Conservation (phyloP, 2,113 vertebrate species). For the Neotragus moschatus region DNA sequence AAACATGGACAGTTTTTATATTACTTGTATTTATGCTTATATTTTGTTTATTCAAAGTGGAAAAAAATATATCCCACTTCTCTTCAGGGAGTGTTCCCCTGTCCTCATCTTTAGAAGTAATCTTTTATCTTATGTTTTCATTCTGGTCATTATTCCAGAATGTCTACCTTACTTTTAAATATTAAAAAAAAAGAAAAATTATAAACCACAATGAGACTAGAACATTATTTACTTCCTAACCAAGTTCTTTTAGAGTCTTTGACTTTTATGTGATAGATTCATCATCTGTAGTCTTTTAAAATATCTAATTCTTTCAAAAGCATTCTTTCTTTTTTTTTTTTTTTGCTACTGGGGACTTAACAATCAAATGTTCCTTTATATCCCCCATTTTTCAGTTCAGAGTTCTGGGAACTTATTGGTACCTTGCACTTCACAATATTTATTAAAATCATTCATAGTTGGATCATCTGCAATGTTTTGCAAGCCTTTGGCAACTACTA, state of each 20-base stretch:
- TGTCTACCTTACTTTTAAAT: background rate
- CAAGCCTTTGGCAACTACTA: background rate
- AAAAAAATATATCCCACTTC: background rate
- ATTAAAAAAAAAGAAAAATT: background rate
- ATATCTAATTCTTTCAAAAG: background rate
- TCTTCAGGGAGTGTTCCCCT: fast-evolving
- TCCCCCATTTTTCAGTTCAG: background rate
- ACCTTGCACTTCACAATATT: background rate
- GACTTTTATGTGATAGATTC: background rate
- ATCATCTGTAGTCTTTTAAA: background rate
- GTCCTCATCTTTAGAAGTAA: background rate
- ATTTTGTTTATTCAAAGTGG: background rate
- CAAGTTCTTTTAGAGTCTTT: background rate
- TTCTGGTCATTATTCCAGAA: background rate
- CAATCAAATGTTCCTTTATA: background rate
- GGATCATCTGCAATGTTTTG: background rate
- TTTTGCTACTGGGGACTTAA: background rate
- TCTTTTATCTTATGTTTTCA: background rate
- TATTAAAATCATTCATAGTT: background rate
- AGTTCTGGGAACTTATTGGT: background rate
- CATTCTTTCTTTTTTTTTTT: background rate
- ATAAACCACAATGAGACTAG: background rate
- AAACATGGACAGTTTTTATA: background rate
- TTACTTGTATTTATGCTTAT: background rate
- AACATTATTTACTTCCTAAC: background rate